Base-by-base conservation (phyloP, 2,888 invertebrate species). In the Euclidia mi region DNA sequence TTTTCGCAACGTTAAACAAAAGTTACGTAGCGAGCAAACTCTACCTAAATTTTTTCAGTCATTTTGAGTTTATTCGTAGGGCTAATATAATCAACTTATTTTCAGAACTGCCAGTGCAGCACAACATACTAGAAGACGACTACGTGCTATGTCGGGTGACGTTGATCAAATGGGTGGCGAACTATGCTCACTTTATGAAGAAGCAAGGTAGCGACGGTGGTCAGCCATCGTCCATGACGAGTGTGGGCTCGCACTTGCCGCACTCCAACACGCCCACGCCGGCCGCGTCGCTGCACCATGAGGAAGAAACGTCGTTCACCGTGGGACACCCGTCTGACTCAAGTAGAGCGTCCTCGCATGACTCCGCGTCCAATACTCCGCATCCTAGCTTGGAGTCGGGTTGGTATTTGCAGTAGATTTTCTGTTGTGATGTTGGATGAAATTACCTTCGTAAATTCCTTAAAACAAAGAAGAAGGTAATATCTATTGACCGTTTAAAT, bases 121-220 rank as follows among this genome's bases (percentile, higher is more conserved):
- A 97, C 85, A 96, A 96, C 60, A 96, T 96, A 75, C 88, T 96
- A 71, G 96, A 97, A 83, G 96, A 95, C 79, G 95, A 96, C 89
- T 96, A 95, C 85, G 93, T 96, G 11, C 82, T 95, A 38, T 98
- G 98, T 81, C 96, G 98, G 70, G 98, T 98, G 32, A 97, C 96
- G 3, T 94, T 99, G 29, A 97, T 99, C 64, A 98, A 98, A 88
- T 99, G 98, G 98, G 95, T 98, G 14, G 97, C 98, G 0, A 97
- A 96, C 76, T 98, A 97, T 77, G 97, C 97, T 1, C 98, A 98
- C 82, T 96, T 97, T 69, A 95, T 96, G 68, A 96, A 96, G 85
- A 96, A 95, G 71, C 95, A 95, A 59, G 94, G 95, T 56, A 94
- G 92, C 46, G 95, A 95, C 15, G 88, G 85, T 0, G 92, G 93